Base-by-base conservation (phyloP, 2,888 invertebrate genomes). In the Calliopum simillimum region DNA sequence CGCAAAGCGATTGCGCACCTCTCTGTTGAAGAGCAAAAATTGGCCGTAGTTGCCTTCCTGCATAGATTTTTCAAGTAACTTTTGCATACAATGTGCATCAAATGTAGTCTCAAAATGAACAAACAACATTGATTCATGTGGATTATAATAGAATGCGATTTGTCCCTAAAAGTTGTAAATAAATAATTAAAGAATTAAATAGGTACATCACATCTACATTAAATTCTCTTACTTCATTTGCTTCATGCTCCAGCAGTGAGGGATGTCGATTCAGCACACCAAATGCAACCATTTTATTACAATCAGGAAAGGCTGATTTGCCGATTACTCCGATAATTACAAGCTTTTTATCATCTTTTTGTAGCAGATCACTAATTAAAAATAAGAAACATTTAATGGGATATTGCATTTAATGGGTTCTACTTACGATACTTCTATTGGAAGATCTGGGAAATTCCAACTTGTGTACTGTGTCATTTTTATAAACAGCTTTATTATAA, bases 61-160 rank as follows among this genome's bases (percentile, higher is more conserved):
- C 51, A 77, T 67, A 16, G 77, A 75, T 4, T 75, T 73, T 1
- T 79, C 70, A 23, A 86, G 59, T 66, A 81, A 73, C 41, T 82
- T 74, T 16, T 79, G 73, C 77, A 84, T 77, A 14, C 86, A 81
- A 4, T 74, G 78, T 25, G 79, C 79, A 71, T 86, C 86, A 56
- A 80, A 82, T 2, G 83, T 81, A 4, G 85, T 86, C 70, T 85
- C 83, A 67, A 90, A 88, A 71, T 90, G 90, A 1, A 90, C 79
- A 76, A 88, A 88, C 0, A 90, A 80, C 21, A 88, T 83, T 4
- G 87, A 83, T 47, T 85, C 86, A 4, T 87, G 85, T 46, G 88
- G 89, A 71, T 89, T 89, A 86, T 89, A 90, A 76, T 89, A 88
- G 70, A 90, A 90, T 79, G 88, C 88, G 69, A 90, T 89, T 55